Conservation (phyloP, 2,113 vertebrate genomes). For the Microcebus murinus region DNA sequence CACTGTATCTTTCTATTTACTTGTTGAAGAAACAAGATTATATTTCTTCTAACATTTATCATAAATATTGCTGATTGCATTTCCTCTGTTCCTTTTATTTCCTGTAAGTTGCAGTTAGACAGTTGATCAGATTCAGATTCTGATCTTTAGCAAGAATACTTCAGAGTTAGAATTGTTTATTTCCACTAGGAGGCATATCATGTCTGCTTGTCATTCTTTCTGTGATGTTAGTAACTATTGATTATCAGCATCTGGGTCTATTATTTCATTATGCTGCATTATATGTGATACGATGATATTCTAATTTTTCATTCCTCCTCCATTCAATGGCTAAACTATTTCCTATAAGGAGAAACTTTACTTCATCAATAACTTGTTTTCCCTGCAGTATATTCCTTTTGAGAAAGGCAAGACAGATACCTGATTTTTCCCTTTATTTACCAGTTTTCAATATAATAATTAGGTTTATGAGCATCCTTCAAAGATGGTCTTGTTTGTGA, state of each 20-base stretch:
- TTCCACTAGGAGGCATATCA: not conserved
- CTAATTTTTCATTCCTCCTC: not conserved
- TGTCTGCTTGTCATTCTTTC: not conserved
- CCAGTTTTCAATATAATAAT: not conserved
- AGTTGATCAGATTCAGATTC: not conserved
- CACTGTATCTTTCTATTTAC: not conserved
- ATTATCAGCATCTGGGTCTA: not conserved
- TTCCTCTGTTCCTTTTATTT: not conserved
- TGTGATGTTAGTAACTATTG: not conserved
- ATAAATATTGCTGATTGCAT: not conserved
- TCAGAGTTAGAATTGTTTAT: not conserved
- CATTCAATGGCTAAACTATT: not conserved
- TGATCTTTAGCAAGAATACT: not conserved
- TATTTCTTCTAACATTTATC: not conserved
- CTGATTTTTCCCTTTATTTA: not conserved
- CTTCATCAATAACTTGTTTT: not conserved
- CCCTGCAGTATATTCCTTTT: not conserved
- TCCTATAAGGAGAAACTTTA: not conserved
- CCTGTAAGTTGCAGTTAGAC: not conserved
- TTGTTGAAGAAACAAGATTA: not conserved
- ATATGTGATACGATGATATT: not conserved
- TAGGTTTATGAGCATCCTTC: not conserved
- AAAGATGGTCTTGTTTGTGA: not conserved
- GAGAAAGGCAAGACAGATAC: not conserved
- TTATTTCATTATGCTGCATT: not conserved